phyloP scores from a whole-genome alignment of 1,140 invertebrate species.

The Aricia agestis region DNA sequence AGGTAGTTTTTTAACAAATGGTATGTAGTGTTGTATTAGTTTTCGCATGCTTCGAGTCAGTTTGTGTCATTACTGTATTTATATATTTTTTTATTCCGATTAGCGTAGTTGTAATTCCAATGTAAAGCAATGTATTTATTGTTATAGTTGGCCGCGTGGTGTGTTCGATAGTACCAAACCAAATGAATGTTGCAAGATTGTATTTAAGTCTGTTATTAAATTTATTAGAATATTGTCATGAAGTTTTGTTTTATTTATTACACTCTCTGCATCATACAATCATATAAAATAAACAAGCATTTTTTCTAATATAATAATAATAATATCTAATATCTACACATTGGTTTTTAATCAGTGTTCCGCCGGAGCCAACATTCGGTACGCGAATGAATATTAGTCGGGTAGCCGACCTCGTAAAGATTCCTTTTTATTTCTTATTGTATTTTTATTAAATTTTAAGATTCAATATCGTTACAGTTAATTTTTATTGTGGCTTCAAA shows the following conservation, averaged over 20 bases:
- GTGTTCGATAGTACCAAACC: conserved; percentile 7
- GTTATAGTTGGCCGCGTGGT: conserved; percentile 46
- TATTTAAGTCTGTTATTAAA: conserved; percentile 69
- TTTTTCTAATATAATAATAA: no score
- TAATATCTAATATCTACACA: no score
- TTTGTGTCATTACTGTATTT: conserved; percentile 49
- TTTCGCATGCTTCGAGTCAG: conserved; percentile 51
- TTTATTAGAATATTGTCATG: conserved; percentile 62
- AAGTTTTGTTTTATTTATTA: conserved; percentile 28
- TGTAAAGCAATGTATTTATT: conserved; percentile 66
- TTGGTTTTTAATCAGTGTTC: no score
- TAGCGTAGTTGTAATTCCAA: conserved; percentile 54
- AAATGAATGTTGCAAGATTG: conserved; percentile 41
- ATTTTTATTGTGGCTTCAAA: no score
- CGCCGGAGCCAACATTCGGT: no score
- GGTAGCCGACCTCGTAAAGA: no score
- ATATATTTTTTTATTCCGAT: conserved; percentile 25
- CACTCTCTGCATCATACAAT: no score
- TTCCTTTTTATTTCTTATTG: no score
- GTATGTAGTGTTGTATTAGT: conserved; percentile 36
- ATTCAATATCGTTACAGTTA: no score
- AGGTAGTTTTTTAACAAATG: conserved; percentile 28
- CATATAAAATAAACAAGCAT: no score
- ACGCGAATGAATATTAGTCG: no score
- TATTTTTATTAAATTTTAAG: no score